Percentiles rank a stretch among this genome's conserved stretches.
These are phyloP conservation scores for Sphenodon punctatus DNA, from an alignment of 2,797 vertebrate species.

Conservation along the genomic window DNA sequence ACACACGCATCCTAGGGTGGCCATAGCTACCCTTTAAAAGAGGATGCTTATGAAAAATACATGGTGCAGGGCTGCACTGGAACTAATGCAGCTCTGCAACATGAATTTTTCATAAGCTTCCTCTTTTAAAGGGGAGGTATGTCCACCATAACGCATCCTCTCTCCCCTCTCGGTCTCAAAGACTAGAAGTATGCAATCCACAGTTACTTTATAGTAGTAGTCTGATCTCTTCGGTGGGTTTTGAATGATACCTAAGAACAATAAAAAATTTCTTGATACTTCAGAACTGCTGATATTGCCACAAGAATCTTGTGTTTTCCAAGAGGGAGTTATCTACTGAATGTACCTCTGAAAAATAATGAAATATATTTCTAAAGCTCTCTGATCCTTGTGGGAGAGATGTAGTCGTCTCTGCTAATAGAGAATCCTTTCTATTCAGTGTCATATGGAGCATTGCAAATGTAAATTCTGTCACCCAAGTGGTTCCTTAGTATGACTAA, in stretches of 20 bases:
- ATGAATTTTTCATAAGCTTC: no score
- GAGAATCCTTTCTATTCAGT: background rate
- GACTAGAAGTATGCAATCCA: no score
- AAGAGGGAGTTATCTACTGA: background rate
- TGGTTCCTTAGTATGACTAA: background rate
- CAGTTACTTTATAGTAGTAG: no score
- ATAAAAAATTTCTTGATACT: background rate
- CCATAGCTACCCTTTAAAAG: no score
- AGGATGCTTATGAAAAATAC: no score
- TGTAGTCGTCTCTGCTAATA: background rate
- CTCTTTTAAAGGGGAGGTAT: no score
- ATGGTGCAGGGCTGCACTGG: no score
- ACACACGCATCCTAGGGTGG: no score
- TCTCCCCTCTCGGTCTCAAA: no score
- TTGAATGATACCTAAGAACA: background rate
- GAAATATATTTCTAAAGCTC: background rate
- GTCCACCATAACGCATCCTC: no score
- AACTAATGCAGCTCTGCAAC: no score
- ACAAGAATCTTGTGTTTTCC: background rate
- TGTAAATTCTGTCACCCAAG: background rate
- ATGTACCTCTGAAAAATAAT: background rate
- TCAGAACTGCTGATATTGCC: background rate
- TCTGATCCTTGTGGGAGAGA: background rate
- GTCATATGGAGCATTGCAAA: background rate
- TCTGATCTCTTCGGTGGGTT: no score